A percentile compares a stretch with the other conserved stretches of the same genome.
Conservation (phyloP, 2,797 vertebrate genomes). For the Hylomyscus alleni region DNA sequence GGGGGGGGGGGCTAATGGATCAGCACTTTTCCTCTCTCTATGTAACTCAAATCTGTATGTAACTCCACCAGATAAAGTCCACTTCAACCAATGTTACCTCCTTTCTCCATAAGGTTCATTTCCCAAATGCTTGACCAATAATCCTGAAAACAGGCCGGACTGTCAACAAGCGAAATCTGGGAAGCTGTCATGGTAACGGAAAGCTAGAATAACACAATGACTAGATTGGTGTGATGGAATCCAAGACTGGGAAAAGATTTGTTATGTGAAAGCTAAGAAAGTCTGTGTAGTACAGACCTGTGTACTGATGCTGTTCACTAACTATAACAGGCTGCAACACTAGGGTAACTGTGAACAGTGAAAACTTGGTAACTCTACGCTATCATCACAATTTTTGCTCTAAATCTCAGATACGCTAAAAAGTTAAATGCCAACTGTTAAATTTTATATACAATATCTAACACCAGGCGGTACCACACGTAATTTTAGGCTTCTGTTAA, state of each 20-base stretch:
- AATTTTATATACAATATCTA: neutral
- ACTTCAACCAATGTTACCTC: neutral
- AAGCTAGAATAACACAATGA: neutral
- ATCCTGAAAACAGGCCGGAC: neutral
- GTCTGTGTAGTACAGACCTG: neutral
- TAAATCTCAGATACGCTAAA: slow-evolving; percentile 17
- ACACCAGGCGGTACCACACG: neutral
- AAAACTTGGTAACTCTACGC: neutral
- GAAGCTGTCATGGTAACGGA: neutral
- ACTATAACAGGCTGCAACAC: neutral
- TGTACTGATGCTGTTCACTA: neutral
- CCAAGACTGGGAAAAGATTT: neutral
- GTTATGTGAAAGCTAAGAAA: neutral
- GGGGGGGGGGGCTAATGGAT: neutral
- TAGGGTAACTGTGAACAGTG: too few species aligned
- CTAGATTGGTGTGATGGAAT: fast-evolving
- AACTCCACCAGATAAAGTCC: neutral
- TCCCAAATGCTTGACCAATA: neutral
- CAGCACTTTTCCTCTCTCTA: neutral
- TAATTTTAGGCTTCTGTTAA: neutral
- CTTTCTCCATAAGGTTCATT: neutral
- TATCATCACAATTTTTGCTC: neutral
- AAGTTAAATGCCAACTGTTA: slow-evolving; percentile 31
- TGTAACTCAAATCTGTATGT: neutral
- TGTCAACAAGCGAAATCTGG: neutral